phyloP scores from a whole-genome alignment of 2,113 vertebrate species.

The Pelusios castaneus region DNA sequence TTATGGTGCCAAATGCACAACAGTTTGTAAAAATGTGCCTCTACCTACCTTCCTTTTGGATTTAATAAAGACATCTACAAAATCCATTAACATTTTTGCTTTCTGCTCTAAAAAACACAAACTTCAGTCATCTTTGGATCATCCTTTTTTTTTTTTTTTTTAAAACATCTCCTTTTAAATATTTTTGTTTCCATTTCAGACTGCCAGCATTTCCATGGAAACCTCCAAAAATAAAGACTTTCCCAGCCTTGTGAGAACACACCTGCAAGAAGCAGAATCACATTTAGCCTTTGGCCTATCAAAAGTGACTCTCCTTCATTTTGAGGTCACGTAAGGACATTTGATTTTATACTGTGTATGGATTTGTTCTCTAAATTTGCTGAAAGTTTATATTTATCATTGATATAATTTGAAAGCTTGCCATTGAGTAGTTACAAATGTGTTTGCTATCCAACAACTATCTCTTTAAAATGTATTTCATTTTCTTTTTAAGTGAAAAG shows the following conservation, averaged over 20 bases:
- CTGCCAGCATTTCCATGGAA: conserved; percentile 68
- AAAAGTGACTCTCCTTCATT: not conserved
- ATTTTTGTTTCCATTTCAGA: conserved; percentile 67
- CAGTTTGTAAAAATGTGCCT: not conserved
- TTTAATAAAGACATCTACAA: not conserved
- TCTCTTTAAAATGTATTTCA: not conserved
- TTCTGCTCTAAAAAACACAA: conserved; percentile 30
- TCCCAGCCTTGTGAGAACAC: conserved; percentile 54
- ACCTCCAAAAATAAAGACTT: conserved; percentile 57
- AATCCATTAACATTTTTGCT: not conserved
- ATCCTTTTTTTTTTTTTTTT: not conserved
- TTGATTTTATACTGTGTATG: not conserved
- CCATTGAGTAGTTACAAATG: not conserved
- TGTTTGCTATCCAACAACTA: not conserved
- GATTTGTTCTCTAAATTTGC: conserved; percentile 18
- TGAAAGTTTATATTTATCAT: not conserved
- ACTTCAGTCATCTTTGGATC: conserved; percentile 36
- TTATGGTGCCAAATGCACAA: conserved; percentile 24
- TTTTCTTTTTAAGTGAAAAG: not conserved
- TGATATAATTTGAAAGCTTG: conserved; percentile 9
- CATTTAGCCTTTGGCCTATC: not conserved
- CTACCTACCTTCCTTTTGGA: not conserved
- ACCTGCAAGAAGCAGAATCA: conserved; percentile 62
- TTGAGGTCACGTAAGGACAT: conserved; percentile 48
- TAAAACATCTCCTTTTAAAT: conserved; percentile 50